Conservation (phyloP, 2,113 vertebrate genomes). For the Nibea coibor region DNA sequence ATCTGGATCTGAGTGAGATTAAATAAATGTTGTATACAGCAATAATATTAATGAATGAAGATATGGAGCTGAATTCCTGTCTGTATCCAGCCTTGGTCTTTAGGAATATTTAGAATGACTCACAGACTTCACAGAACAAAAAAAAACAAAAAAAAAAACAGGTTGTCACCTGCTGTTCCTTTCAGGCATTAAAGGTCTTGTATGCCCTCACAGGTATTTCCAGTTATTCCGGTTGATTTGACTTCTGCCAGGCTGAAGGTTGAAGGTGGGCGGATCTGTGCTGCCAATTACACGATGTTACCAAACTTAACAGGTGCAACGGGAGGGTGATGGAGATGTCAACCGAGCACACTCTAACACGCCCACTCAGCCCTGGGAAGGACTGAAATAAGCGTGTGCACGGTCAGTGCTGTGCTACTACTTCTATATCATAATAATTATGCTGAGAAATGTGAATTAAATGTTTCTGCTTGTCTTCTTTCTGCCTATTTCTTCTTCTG, state of each 20-base stretch:
- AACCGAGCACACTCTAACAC: not conserved
- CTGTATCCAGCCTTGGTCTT: too few species aligned
- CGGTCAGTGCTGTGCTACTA: too few species aligned
- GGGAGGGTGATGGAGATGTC: slow-evolving; percentile 1
- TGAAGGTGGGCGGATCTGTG: not conserved
- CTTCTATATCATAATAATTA: not conserved
- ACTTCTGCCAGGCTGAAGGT: not conserved
- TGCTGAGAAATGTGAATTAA: not conserved
- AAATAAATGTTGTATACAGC: too few species aligned
- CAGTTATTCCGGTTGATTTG: not conserved
- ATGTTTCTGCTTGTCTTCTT: not conserved
- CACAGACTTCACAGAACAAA: not conserved
- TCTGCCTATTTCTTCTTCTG: not conserved
- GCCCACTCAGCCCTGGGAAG: not conserved
- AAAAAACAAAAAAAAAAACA: not conserved
- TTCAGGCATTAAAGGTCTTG: not conserved
- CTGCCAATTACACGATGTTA: not conserved
- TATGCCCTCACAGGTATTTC: not conserved
- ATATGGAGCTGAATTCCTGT: too few species aligned
- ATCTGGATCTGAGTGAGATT: too few species aligned
- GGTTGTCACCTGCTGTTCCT: not conserved
- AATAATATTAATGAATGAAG: too few species aligned
- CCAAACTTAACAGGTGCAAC: not conserved
- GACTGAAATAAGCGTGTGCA: not conserved
- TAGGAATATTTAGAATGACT: not conserved